Conservation (phyloP, 1,140 invertebrate species). For the Papilio polyxenes region DNA sequence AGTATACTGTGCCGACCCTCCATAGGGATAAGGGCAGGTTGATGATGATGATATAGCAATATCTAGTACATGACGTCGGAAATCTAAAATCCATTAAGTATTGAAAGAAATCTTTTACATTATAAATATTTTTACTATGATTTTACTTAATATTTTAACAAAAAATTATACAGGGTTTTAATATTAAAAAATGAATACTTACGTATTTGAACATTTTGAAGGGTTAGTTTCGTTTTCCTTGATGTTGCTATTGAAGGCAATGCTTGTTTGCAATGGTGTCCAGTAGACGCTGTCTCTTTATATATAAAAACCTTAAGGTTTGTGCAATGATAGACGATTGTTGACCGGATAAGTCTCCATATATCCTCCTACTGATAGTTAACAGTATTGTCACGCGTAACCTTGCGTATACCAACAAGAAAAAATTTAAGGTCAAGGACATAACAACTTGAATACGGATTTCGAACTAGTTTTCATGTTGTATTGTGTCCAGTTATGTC, state of each 20-base stretch:
- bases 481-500: background rate
- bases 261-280: conserved; percentile 50
- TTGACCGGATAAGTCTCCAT: conserved; percentile 61
- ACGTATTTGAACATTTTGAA: conserved; percentile 77
- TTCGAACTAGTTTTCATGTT: conserved; percentile 25
- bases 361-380: conserved; percentile 65
- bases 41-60: no score
- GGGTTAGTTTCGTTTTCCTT: conserved; percentile 36
- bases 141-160: no score
- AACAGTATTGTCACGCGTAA: conserved; percentile 62
- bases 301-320: conserved; percentile 54
- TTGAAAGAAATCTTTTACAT: no score
- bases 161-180: no score
- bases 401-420: conserved; percentile 53
- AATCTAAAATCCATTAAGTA: no score
- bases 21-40: no score
- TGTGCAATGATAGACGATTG: conserved; percentile 41
- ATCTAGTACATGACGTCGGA: no score
- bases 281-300: conserved; percentile 55
- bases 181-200: conserved; percentile 54
- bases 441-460: conserved; percentile 26
- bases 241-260: conserved; percentile 38
- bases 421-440: conserved; percentile 67
- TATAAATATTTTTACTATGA: no score
- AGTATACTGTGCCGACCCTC: no score